phyloP scores from a whole-genome alignment of 35 echinoderm and acorn worm genomes.

The Hemicentrotus pulcherrimus region DNA sequence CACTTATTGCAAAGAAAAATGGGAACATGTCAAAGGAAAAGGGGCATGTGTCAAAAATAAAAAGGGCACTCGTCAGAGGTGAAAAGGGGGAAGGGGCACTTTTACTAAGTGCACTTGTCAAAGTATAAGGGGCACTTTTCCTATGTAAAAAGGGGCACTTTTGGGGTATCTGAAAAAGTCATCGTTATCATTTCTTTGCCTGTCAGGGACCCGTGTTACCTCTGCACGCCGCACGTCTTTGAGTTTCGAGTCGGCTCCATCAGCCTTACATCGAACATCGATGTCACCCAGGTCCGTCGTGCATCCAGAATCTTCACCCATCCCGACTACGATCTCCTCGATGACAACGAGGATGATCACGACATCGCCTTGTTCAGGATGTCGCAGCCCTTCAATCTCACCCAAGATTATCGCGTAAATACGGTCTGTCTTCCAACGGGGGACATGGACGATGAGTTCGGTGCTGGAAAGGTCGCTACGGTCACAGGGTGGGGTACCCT shows the following conservation, averaged over 20 bases:
- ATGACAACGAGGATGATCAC: background rate
- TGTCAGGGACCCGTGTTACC: background rate
- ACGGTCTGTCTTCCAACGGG: constrained; percentile 22
- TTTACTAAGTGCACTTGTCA: too few species aligned
- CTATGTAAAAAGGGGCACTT: too few species aligned
- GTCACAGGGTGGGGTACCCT: constrained; percentile 23
- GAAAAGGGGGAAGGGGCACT: too few species aligned
- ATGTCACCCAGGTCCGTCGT: background rate
- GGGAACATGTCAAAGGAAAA: too few species aligned
- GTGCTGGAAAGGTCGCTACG: background rate
- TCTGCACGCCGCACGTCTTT: background rate
- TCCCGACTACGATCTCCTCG: constrained; percentile 4
- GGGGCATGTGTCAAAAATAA: too few species aligned
- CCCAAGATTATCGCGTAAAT: background rate
- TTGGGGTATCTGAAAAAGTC: too few species aligned
- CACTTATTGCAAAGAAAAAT: too few species aligned
- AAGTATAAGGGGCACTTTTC: too few species aligned
- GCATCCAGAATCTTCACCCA: constrained; percentile 44
- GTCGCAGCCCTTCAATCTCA: background rate
- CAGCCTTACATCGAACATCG: background rate
- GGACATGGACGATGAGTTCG: constrained; percentile 43
- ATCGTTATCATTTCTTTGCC: background rate
- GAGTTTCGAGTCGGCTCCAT: background rate
- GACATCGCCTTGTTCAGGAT: constrained; percentile 51
- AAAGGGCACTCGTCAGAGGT: too few species aligned